These are phyloP conservation scores for Coleophora flavipennella DNA, from an alignment of 2,888 invertebrate genomes.

Conservation along the genomic window DNA sequence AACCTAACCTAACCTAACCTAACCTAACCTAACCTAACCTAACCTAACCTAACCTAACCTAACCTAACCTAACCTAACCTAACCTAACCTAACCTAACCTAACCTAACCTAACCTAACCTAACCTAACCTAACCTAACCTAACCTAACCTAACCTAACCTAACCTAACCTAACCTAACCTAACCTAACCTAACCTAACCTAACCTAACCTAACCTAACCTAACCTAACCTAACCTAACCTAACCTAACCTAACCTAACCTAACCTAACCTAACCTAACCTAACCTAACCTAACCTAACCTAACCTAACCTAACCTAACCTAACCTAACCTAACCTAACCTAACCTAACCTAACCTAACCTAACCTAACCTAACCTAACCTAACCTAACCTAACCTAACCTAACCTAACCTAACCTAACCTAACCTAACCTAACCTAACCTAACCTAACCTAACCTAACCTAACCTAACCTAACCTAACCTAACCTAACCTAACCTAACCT, in stretches of 20 bases:
- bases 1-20: constrained; percentile 14
- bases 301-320: constrained; percentile 11
- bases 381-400: constrained; percentile 9
- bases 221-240: constrained; percentile 10
- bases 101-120: constrained; percentile 12
- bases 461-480: constrained; percentile 13
- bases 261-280: constrained; percentile 13
- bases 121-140: constrained; percentile 11
- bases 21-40: constrained; percentile 10
- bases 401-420: constrained; percentile 10
- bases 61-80: constrained; percentile 15
- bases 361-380: constrained; percentile 8
- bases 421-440: constrained; percentile 12
- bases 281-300: constrained; percentile 12
- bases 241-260: constrained; percentile 6
- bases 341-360: constrained; percentile 10
- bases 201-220: constrained; percentile 11
- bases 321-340: constrained; percentile 12
- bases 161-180: constrained; percentile 13
- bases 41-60: constrained; percentile 10
- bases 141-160: constrained; percentile 13
- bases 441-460: constrained; percentile 13
- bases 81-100: constrained; percentile 13
- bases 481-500: constrained; percentile 13
- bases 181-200: constrained; percentile 11